These are phyloP conservation scores for Clamator glandarius DNA, from an alignment of 2,797 vertebrate species.

Conservation along the genomic window DNA sequence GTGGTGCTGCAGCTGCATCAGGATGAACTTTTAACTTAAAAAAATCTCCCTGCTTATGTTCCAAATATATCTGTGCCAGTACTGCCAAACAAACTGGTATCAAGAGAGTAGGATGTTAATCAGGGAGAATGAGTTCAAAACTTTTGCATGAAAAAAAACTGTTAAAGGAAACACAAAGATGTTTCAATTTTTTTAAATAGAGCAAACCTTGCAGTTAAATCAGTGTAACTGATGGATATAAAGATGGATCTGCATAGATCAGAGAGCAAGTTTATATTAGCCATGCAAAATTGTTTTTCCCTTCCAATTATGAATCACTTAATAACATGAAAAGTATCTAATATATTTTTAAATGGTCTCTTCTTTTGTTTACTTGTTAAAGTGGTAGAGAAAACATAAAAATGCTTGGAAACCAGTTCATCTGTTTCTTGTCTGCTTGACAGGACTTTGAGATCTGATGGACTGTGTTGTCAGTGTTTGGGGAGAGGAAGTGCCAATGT, in stretches of 20 bases:
- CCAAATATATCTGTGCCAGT: conserved; percentile 20
- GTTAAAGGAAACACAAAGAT: conserved; percentile 1
- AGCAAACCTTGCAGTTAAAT: background rate
- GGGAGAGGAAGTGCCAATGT: background rate
- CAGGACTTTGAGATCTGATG: background rate
- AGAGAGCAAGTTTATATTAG: background rate
- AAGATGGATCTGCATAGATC: background rate
- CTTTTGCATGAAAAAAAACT: background rate
- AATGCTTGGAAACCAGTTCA: background rate
- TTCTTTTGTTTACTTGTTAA: background rate
- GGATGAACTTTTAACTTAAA: conserved; percentile 13
- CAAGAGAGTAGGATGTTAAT: background rate
- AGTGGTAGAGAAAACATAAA: background rate
- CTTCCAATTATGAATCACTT: background rate
- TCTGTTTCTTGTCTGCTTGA: background rate
- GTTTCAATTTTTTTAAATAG: background rate
- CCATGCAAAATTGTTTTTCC: background rate
- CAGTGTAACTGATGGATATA: background rate
- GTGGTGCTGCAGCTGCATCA: background rate
- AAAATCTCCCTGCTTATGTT: background rate
- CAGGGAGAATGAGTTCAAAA: background rate
- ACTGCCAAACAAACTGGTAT: conserved; percentile 7
- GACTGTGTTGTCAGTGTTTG: background rate
- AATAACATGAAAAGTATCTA: background rate
- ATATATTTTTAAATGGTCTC: background rate